Percentiles rank a stretch among this genome's conserved stretches.
phyloP scores from a whole-genome alignment of 2,888 invertebrate genomes.

The Calliopum simillimum region DNA sequence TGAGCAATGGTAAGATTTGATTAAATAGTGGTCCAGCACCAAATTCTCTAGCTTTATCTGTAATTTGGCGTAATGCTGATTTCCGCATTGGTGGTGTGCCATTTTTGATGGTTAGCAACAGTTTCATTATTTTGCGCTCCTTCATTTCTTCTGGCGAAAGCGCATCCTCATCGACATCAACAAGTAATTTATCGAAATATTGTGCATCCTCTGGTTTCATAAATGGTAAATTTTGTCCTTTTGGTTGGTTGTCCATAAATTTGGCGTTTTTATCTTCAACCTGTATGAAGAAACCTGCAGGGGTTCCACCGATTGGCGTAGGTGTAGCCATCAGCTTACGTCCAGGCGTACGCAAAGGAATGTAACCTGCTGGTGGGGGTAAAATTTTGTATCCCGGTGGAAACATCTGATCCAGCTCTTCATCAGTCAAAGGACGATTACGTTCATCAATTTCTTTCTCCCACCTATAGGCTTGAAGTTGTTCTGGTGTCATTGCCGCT shows the following conservation, averaged over 20 bases:
- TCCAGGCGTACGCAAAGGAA: conserved; percentile 97
- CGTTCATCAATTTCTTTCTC: conserved; percentile 99
- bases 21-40: conserved; percentile 99
- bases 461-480: conserved; percentile 97
- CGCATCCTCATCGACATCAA: conserved; percentile 97
- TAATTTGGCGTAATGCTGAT: conserved; percentile 96
- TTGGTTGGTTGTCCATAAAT: conserved; percentile 95
- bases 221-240: conserved; percentile 94
- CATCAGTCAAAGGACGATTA: conserved; percentile 95
- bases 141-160: conserved; percentile 97
- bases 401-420: conserved; percentile 97
- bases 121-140: conserved; percentile 99
- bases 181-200: conserved; percentile 97
- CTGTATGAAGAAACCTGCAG: conserved; percentile 95
- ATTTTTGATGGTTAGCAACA: conserved; percentile 98
- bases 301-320: conserved; percentile 93
- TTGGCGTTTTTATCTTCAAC: conserved; percentile 89
- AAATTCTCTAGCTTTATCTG: conserved; percentile 98
- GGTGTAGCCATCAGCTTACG: conserved; percentile 98
- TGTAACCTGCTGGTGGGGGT: conserved; percentile 94
- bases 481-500: conserved; percentile 99
- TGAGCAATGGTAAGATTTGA: conserved; percentile 98
- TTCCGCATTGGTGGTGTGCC: conserved; percentile 99
- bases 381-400: conserved; percentile 98
- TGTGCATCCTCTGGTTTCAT: conserved; percentile 99